Conservation (phyloP, 2,113 vertebrate species). For the Hirundichthys speculiger region DNA sequence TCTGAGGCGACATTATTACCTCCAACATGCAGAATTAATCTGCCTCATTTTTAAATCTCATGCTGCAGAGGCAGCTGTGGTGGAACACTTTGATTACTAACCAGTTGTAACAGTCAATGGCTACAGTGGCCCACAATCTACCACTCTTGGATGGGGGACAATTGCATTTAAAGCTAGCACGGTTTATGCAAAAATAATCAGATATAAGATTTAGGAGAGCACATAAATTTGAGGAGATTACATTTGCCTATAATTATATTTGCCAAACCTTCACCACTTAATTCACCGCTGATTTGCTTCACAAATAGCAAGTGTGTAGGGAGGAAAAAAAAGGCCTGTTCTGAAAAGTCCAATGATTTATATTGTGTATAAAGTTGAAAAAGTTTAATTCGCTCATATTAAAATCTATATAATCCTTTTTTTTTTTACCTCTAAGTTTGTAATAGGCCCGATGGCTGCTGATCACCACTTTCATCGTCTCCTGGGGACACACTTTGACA, state of each 20-base stretch:
- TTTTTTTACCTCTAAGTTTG: constrained; percentile 88
- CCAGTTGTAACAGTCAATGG: constrained; percentile 3
- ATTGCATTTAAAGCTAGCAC: constrained; percentile 19
- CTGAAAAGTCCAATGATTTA: no score
- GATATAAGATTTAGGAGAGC: no score
- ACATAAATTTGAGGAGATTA: no score
- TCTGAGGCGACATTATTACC: constrained; percentile 34
- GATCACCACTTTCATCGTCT: constrained; percentile 88
- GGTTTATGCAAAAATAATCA: no score
- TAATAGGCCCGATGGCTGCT: constrained; percentile 91
- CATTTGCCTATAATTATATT: no score
- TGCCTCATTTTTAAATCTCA: constrained; percentile 39
- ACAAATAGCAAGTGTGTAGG: no score
- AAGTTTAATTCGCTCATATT: not conserved
- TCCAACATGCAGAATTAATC: constrained; percentile 48
- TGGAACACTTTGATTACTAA: constrained; percentile 23
- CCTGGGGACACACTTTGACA: constrained; percentile 91
- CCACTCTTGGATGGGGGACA: constrained; percentile 9
- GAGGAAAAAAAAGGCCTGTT: no score
- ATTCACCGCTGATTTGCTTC: no score
- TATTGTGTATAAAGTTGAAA: no score
- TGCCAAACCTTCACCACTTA: no score
- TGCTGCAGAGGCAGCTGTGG: constrained; percentile 19
- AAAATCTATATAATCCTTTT: not conserved
- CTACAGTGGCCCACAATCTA: constrained; percentile 2